Percentiles rank a stretch among this genome's conserved stretches.
phyloP scores from a whole-genome alignment of 1,140 invertebrate genomes.

The Zaprionus inermis region DNA sequence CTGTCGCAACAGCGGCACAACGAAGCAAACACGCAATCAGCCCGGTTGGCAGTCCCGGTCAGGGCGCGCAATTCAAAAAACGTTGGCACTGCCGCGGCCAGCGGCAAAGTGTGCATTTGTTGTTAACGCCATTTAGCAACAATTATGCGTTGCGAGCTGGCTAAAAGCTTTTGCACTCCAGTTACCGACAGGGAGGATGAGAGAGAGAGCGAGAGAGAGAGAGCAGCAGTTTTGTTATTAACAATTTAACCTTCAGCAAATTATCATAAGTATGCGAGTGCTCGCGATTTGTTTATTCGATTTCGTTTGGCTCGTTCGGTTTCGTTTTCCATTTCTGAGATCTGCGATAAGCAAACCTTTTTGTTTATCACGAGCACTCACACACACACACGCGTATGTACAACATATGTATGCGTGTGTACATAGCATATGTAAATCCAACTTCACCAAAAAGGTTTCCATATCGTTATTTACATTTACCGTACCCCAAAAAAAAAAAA shows the following conservation, averaged over 20 bases:
- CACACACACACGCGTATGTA: background rate
- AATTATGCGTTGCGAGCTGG: conserved; percentile 33
- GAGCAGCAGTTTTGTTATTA: conserved; percentile 47
- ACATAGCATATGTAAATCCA: background rate
- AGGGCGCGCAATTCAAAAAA: conserved; percentile 36
- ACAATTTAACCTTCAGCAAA: conserved; percentile 63
- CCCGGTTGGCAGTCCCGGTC: background rate
- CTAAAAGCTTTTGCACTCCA: conserved; percentile 44
- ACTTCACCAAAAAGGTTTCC: background rate
- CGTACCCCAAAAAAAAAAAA: background rate
- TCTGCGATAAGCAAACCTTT: conserved; percentile 22
- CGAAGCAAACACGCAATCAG: background rate
- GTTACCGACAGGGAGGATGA: conserved; percentile 5
- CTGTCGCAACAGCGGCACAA: background rate
- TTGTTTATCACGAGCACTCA: conserved; percentile 8
- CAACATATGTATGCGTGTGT: background rate
- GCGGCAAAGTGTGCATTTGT: conserved; percentile 31
- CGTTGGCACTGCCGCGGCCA: background rate
- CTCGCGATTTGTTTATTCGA: conserved; percentile 41
- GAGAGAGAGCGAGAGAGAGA: background rate
- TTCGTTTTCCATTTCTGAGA: conserved; percentile 38
- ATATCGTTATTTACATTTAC: conserved; percentile 1
- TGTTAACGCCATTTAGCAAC: conserved; percentile 51
- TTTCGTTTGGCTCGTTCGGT: conserved; percentile 19
- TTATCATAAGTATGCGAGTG: conserved; percentile 65